Conservation (phyloP, 2,888 invertebrate genomes). For the Archips crataeganus region DNA sequence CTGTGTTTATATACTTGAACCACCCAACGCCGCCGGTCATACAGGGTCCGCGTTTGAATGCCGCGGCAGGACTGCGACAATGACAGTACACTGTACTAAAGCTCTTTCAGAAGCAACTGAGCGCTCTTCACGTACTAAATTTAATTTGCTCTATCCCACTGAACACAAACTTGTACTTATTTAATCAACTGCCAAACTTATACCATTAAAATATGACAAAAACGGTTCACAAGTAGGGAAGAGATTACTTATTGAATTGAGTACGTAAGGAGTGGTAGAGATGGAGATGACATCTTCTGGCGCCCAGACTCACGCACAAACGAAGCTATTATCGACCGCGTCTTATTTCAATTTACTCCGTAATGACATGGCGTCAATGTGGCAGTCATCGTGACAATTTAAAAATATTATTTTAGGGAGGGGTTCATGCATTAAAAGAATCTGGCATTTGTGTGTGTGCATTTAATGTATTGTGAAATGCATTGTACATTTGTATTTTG, state of each 20-base stretch:
- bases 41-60: neutral
- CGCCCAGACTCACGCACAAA: constrained; percentile 27
- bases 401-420: constrained; percentile 23
- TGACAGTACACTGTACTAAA: constrained; percentile 6
- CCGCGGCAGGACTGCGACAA: neutral
- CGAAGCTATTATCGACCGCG: constrained; percentile 38
- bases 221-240: neutral
- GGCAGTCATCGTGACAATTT: constrained; percentile 37
- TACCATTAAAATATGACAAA: neutral
- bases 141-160: neutral
- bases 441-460: neutral
- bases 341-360: constrained; percentile 36
- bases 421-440: constrained; percentile 26
- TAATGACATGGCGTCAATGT: constrained; percentile 31
- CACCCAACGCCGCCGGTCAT: neutral
- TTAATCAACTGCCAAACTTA: neutral
- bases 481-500: too few relatives aligned
- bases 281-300: neutral
- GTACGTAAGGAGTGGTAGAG: neutral
- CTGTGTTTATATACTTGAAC: neutral
- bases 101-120: neutral
- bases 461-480: neutral
- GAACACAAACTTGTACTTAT: too few relatives aligned
- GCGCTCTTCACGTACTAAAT: neutral
- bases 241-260: neutral